Base-by-base conservation (phyloP, 2,797 vertebrate genomes). In the Myiothlypis coronata region DNA sequence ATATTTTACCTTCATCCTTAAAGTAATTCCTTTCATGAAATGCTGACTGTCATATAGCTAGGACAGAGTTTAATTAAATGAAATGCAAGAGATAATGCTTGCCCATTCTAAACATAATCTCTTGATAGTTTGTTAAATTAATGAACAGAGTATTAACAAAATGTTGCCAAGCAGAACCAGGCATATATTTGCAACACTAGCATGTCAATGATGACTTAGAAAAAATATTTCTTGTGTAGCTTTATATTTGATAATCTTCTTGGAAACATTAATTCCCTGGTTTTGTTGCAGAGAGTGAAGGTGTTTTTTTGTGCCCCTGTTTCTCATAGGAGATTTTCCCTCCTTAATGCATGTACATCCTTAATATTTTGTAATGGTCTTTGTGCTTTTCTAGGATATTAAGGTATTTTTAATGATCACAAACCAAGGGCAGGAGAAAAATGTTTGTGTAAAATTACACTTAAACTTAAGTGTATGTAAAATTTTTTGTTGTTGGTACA, bases 31-130 rank as follows among this genome's bases (percentile, higher is more conserved):
- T 94, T 96, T 77, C 79, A 16, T 89, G 91, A 97, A 91, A 95
- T 96, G 97, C 97, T 97, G 97, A 95, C 97, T 96, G 97, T 97
- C 93, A 67, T 76, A 67, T 43, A 96, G 92, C 94, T 96, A 61
- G 90, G 95, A 92, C 67, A 83, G 89, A 94, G 95, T 97, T 97
- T 98, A 97, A 98, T 98, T 98, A 98, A 97, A 97, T 94, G 97
- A 93, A 97, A 96, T 97, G 91, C 77, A 91, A 94, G 94, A 96
- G 98, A 97, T 96, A 97, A 96, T 96, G 91, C 97, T 79, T 87
- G 95, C 94, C 95, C 79, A 37, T 96, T 97, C 94, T 96, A 75
- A 91, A 96, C 74, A 61, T 85, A 84, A 89, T 95, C 97, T 98
- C 97, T 85, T 95, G 97, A 87, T 97, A 93, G 97, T 98, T 97